Evolutionary conservation across 2,888 invertebrate species (phyloP).

Genomic region (Cephus rjabovi): DNA sequence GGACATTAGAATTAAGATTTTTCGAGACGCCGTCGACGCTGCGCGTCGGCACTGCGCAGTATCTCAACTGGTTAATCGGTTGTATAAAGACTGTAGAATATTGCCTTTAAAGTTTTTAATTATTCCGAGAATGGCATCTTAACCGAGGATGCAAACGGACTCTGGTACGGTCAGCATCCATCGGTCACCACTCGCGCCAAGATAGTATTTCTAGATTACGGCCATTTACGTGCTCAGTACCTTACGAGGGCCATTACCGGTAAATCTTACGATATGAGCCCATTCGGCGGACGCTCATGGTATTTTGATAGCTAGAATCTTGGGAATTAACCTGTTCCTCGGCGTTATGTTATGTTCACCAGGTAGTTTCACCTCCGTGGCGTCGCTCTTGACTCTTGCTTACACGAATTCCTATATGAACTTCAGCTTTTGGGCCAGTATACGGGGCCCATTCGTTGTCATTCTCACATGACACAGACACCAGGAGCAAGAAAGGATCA

Average conservation of each 20-base stretch:
- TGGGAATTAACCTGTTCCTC: conserved; percentile 55
- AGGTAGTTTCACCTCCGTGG: conserved; percentile 11
- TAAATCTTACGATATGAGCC: conserved; percentile 50
- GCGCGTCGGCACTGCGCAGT: conserved; percentile 11
- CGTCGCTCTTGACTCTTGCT: not conserved
- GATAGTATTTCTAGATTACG: conserved; percentile 59
- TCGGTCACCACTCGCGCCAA: conserved; percentile 23
- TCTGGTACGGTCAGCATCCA: not conserved
- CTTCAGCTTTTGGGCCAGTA: conserved; percentile 29
- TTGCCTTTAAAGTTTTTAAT: conserved; percentile 42
- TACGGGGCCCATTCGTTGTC: conserved; percentile 26
- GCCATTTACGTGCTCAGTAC: conserved; percentile 51
- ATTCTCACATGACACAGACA: conserved; percentile 17
- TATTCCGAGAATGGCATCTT: conserved; percentile 38
- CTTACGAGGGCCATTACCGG: conserved; percentile 55
- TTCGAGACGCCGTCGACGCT: not conserved
- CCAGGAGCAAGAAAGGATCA: not conserved
- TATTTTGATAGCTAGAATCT: conserved; percentile 48
- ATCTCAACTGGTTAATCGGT: conserved; percentile 42
- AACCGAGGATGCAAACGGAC: conserved; percentile 7
- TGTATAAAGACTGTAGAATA: conserved; percentile 43
- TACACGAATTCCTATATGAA: conserved; percentile 9
- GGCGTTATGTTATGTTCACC: conserved; percentile 11
- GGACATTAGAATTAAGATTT: conserved; percentile 34
- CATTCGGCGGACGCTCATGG: conserved; percentile 42